Evolutionary conservation across 2,113 vertebrate species (phyloP).

Genomic region (Ictidomys tridecemlineatus): DNA sequence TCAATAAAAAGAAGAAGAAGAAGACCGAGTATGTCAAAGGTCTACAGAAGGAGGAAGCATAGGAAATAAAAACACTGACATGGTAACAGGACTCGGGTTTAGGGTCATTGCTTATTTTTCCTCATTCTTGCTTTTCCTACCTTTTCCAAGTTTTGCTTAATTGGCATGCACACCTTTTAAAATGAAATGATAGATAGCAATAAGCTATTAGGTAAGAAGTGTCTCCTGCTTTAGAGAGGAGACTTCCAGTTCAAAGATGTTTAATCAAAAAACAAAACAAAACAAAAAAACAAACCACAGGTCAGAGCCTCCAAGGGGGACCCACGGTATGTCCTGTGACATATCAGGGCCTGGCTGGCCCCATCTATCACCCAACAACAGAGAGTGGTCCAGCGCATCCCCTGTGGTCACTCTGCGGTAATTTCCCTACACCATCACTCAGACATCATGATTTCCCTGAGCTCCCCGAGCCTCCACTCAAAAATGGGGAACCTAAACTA

Average conservation of each 20-base stretch:
- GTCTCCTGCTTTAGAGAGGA: background rate
- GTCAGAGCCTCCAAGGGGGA: background rate
- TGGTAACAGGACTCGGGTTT: background rate
- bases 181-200: background rate
- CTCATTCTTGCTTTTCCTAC: background rate
- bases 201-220: background rate
- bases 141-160: background rate
- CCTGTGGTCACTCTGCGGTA: background rate
- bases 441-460: background rate
- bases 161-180: background rate
- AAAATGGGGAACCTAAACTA: no score
- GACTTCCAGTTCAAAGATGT: background rate
- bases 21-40: background rate
- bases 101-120: background rate
- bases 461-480: background rate
- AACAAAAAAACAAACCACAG: background rate
- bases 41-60: background rate
- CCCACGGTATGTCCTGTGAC: background rate
- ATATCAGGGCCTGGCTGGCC: no score
- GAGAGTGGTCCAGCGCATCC: accelerated
- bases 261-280: background rate
- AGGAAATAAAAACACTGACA: background rate
- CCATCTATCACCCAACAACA: background rate
- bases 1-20: no score
- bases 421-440: no score